Evolutionary conservation across 2,113 vertebrate species (phyloP).

Genomic region (Neotoma lepida): DNA sequence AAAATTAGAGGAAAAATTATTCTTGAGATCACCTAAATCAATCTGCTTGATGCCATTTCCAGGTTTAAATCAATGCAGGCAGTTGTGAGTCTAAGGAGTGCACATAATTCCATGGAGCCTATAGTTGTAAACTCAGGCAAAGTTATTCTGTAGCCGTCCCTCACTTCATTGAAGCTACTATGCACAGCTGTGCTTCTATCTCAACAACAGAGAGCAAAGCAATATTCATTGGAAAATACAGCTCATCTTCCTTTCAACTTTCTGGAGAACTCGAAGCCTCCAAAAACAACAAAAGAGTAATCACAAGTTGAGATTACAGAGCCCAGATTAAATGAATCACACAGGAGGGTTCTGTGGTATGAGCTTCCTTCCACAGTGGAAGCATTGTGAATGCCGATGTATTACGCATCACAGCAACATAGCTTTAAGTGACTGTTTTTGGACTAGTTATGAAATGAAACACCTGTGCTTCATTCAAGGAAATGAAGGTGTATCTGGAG

Average conservation of each 20-base stretch:
- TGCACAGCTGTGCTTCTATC: slow-evolving; percentile 61
- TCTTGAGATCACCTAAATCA: background rate
- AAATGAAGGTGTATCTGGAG: slow-evolving; percentile 13
- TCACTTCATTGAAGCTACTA: slow-evolving; percentile 47
- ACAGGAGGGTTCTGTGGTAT: background rate
- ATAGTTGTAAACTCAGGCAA: background rate
- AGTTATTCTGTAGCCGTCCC: background rate
- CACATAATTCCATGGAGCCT: background rate
- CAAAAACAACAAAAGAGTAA: slow-evolving; percentile 36
- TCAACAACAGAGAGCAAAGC: slow-evolving; percentile 39
- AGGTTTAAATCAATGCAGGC: slow-evolving; percentile 30
- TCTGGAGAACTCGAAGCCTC: slow-evolving; percentile 40
- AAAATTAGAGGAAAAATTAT: background rate
- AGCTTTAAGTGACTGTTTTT: slow-evolving; percentile 46
- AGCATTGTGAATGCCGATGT: background rate
- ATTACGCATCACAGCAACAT: background rate
- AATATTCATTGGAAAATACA: slow-evolving; percentile 56
- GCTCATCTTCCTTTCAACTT: slow-evolving; percentile 42
- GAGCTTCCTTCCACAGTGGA: background rate
- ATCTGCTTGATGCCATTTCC: background rate
- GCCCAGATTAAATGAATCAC: background rate
- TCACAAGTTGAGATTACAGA: background rate
- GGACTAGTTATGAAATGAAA: slow-evolving; percentile 39
- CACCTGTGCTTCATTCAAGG: slow-evolving; percentile 52
- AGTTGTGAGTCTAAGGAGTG: background rate